Evolutionary conservation across 2,888 invertebrate species (phyloP), one percentile per base, ranked within the genome.

Genomic region (Molorchus minor): DNA sequence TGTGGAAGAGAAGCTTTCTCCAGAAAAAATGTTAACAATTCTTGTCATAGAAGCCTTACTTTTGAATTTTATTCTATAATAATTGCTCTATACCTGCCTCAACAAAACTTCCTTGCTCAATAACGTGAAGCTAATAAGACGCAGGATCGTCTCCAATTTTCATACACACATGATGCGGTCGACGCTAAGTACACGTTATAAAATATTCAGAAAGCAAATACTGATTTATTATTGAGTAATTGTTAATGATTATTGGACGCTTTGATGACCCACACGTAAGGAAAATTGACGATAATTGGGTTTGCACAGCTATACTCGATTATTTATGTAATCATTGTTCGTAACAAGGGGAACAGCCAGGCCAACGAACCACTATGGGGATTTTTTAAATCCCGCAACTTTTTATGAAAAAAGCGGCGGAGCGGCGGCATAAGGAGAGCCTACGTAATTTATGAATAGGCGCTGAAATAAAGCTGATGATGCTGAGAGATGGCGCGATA

Each of bases 151-250:
- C 21, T 49, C 49, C 21, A 49, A 49, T 49, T 15, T 36, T 51
- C 51, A 40, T 51, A 30, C 52, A 19, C 41, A 52, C 12, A 69
- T 64, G 63, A 41, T 20, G 68, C 68, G 68, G 71, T 72, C 71
- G 71, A 62, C 61, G 58, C 58, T 70, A 68, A 62, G 62, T 65
- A 68, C 62, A 62, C 59, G 60, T 69, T 64, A 71, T 65, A 58
- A 78, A 78, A 75, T 74, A 78, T 77, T 76, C 75, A 77, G 63
- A 70, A 61, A 64, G 74, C 75, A 77, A 77, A 77, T 77, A 77
- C 75, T 75, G 73, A 77, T 78, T 77, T 75, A 77, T 77, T 78
- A 77, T 77, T 77, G 72, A 78, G 72, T 73, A 75, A 77, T 77
- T 77, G 75, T 77, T 77, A 69, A 68, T 76, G 75, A 76, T 76